Evolutionary conservation across 2,113 vertebrate species (phyloP).

Genomic region (Perca fluviatilis): DNA sequence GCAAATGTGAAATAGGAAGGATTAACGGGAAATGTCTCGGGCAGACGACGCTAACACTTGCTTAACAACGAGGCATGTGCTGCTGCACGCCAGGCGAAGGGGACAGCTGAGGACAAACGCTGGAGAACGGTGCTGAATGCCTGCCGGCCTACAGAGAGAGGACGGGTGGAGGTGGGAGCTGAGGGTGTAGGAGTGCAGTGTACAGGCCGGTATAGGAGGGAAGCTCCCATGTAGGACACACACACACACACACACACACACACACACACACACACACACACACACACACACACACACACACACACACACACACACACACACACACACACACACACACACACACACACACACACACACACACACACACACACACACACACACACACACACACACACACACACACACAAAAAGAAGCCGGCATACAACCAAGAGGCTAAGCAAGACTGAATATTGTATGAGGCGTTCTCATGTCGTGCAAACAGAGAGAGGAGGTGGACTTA

Average conservation of each 20-base stretch:
- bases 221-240: constrained; percentile 62
- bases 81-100: constrained; percentile 47
- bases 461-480: constrained; percentile 75
- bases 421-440: constrained; percentile 68
- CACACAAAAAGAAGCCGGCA: constrained; percentile 30
- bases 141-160: constrained; percentile 35
- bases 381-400: constrained; percentile 45
- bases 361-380: constrained; percentile 40
- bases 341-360: constrained; percentile 35
- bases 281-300: too few relatives aligned
- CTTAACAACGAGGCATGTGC: constrained; percentile 27
- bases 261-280: constrained; percentile 23
- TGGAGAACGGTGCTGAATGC: constrained; percentile 41
- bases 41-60: constrained; percentile 27
- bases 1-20: constrained; percentile 14
- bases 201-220: constrained; percentile 25
- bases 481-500: constrained; percentile 39
- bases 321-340: constrained; percentile 43
- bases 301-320: constrained; percentile 16
- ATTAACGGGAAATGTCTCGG: constrained; percentile 15
- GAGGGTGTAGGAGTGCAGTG: not conserved
- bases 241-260: constrained; percentile 37
- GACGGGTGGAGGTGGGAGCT: not conserved
- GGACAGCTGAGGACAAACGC: constrained; percentile 65
- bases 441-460: constrained; percentile 83